Evolutionary conservation across 2,888 invertebrate species (phyloP), one percentile per base, ranked within the genome.

Genomic region (Acholoe squamosa): DNA sequence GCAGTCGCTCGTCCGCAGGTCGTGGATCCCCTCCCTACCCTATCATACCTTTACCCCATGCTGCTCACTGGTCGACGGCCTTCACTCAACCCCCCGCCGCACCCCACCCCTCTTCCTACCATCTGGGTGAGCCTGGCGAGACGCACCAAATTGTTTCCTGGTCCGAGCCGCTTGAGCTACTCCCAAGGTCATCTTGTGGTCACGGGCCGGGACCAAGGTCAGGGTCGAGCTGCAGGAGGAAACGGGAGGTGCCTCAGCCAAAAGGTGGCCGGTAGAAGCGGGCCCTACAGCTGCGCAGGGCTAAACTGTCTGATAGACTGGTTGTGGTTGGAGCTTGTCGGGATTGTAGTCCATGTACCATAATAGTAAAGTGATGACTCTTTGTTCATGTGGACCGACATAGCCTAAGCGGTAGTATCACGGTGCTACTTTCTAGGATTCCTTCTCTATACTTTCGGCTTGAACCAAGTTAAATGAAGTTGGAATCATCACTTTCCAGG

Each of bases 111-210:
- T n/a, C 61, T 43, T 10, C 61, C 61, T n/a, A 61, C 61, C 61
- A 61, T 1, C 61, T 0, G 12, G 43, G 43, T 43, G 61, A 61
- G 1, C 61, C 31, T 28, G 25, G 71, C 71, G 71, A 71, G 71
- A 71, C 71, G 5, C 12, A 71, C 71, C 71, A 71, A 71, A 71
- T 71, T 71, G 71, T 28, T 71, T 71, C 31, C 71, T 71, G 71
- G 71, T 71, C 28, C 71, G 71, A 28, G 71, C 71, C 31, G 71
- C 28, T 28, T 28, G 71, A 71, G 25, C 71, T 71, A 7, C 71
- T 71, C 3, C 31, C 71, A 71, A 71, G 71, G 71, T 71, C 71
- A 71, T 14, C 28, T 0, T 25, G 25, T n/a, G 71, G 71, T 71
- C 31, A 25, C 14, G 25, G 31, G 19, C 3, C 0, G 25, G 71